Conservation (phyloP, 2,888 invertebrate genomes). For the Sarcophaga caerulescens region DNA sequence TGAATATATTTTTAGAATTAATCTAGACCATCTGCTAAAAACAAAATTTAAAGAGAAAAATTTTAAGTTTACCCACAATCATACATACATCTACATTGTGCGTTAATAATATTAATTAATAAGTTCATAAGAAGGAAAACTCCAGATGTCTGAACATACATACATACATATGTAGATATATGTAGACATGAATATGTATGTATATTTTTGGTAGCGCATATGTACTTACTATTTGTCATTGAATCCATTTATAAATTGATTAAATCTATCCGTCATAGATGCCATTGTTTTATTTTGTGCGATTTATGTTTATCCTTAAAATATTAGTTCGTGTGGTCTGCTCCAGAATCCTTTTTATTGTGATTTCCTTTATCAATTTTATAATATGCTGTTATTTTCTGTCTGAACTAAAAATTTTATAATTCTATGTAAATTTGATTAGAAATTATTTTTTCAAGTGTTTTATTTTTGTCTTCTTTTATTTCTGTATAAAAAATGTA, state of each 20-base stretch:
- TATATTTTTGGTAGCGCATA: background rate
- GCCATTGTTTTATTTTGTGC: constrained; percentile 21
- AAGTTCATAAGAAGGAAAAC: background rate
- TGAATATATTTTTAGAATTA: too few species aligned
- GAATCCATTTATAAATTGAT: constrained; percentile 76
- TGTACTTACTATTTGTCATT: constrained; percentile 79
- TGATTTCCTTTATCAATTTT: background rate
- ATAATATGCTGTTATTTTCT: background rate
- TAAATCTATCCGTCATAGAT: constrained; percentile 71
- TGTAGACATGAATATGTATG: background rate
- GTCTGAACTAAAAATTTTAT: constrained; percentile 16
- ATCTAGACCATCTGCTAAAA: too few species aligned
- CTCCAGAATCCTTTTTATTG: background rate
- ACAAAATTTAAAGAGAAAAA: too few species aligned
- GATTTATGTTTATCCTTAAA: background rate
- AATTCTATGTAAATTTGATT: constrained; percentile 25
- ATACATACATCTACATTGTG: background rate
- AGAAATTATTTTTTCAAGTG: constrained; percentile 30
- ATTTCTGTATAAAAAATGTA: background rate
- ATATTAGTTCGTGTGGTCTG: background rate
- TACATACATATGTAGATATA: too few species aligned
- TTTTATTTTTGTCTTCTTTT: background rate
- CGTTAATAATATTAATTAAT: background rate
- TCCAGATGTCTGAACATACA: background rate
- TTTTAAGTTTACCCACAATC: background rate